Evolutionary conservation across 2,797 vertebrate species (phyloP).

Genomic region (Characodon lateralis): DNA sequence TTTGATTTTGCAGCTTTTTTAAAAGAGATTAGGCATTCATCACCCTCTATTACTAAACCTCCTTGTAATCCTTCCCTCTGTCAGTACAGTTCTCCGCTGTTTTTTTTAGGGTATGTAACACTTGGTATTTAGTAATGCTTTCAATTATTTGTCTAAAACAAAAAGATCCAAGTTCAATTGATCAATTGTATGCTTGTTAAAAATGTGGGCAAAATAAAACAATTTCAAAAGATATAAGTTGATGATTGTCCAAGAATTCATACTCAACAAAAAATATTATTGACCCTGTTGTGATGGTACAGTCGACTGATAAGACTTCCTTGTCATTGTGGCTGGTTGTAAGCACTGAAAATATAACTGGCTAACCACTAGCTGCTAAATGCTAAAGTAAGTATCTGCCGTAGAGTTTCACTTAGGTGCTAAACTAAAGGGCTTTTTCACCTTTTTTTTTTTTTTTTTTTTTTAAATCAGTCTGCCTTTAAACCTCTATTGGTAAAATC

Average conservation of each 20-base stretch:
- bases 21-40: constrained; percentile 5
- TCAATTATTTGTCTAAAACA: not conserved
- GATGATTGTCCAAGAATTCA: no score
- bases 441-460: no score
- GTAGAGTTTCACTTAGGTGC: not conserved
- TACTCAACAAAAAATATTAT: no score
- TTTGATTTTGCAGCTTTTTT: not conserved
- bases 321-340: not conserved
- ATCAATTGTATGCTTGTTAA: not conserved
- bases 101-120: not conserved
- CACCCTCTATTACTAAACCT: constrained; percentile 21
- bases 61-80: constrained; percentile 18
- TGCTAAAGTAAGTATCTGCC: not conserved
- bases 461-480: not conserved
- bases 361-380: not conserved
- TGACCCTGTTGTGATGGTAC: not conserved
- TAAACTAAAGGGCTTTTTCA: not conserved
- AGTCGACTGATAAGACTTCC: not conserved
- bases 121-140: not conserved
- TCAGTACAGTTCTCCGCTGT: constrained; percentile 26
- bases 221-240: not conserved
- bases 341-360: not conserved
- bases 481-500: no score
- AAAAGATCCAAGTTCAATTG: not conserved
- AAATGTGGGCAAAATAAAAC: not conserved